Conservation (phyloP, 2,888 invertebrate genomes). For the Lepidocyrtinus sp. region DNA sequence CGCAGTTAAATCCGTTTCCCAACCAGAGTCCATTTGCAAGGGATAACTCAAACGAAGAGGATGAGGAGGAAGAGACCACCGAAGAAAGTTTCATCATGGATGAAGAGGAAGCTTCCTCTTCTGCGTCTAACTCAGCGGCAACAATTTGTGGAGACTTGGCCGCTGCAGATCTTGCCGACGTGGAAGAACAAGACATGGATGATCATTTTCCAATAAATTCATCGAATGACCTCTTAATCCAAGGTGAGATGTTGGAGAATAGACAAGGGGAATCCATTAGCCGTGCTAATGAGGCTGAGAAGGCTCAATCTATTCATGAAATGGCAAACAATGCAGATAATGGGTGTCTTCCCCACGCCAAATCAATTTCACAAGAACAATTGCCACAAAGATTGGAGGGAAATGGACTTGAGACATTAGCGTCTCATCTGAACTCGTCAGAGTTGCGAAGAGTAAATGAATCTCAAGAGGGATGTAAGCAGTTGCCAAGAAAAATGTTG, state of each 20-base stretch:
- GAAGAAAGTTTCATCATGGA: constrained; percentile 40
- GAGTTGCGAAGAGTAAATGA: not conserved
- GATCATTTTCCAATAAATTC: constrained; percentile 4
- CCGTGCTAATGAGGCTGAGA: not conserved
- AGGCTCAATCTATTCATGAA: constrained; percentile 15
- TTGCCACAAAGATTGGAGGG: not conserved
- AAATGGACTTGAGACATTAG: not conserved
- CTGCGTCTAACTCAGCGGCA: constrained; percentile 39
- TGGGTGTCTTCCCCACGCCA: too few relatives aligned
- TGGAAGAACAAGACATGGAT: constrained; percentile 25
- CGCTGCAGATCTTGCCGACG: not conserved
- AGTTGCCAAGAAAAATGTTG: constrained; percentile 24
- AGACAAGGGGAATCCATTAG: constrained; percentile 1
- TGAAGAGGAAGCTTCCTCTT: constrained; percentile 30
- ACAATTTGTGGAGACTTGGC: constrained; percentile 27
- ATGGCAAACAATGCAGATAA: too few relatives aligned
- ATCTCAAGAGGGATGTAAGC: not conserved
- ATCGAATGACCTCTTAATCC: constrained; percentile 5
- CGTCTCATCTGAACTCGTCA: too few relatives aligned
- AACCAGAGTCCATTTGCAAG: constrained; percentile 15
- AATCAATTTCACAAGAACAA: not conserved
- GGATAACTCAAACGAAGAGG: not conserved
- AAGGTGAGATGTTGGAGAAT: constrained; percentile 2
- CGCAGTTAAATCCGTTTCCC: constrained; percentile 40
- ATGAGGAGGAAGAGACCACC: constrained; percentile 33